These are phyloP conservation scores for Anthophora plumipes DNA, from an alignment of 2,888 invertebrate genomes.

Conservation along the genomic window DNA sequence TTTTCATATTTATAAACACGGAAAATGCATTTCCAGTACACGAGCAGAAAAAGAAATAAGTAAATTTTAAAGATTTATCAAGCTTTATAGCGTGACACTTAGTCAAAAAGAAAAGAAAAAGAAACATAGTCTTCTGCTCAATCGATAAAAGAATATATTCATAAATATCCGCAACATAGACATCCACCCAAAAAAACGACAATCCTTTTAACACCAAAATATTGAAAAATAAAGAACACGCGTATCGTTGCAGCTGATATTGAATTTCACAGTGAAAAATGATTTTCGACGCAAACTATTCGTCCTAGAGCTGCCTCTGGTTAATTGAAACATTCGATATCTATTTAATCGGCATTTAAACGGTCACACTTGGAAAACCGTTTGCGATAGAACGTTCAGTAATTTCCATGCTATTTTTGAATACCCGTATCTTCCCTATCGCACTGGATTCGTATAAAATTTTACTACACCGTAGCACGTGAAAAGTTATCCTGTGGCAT, in stretches of 20 bases:
- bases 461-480: conserved; percentile 37
- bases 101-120: no score
- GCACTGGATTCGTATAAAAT: conserved; percentile 24
- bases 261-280: conserved; percentile 14
- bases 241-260: background rate
- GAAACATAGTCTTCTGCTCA: no score
- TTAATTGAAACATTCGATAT: conserved; percentile 37
- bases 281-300: background rate
- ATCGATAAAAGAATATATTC: no score
- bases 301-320: background rate
- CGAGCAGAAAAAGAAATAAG: no score
- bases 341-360: conserved; percentile 51
- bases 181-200: no score
- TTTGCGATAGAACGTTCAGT: background rate
- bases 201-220: background rate
- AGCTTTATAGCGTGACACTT: no score
- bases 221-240: no score
- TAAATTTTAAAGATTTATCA: no score
- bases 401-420: conserved; percentile 24
- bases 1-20: no score
- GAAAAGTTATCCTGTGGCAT: conserved; percentile 39
- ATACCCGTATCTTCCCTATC: conserved; percentile 22
- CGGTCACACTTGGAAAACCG: conserved; percentile 21
- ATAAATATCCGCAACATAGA: background rate
- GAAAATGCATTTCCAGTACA: no score